A percentile compares a stretch with the other conserved stretches of the same genome.
Evolutionary conservation across 1,140 invertebrate species (phyloP).

Genomic region (Drosophila prosaltans): DNA sequence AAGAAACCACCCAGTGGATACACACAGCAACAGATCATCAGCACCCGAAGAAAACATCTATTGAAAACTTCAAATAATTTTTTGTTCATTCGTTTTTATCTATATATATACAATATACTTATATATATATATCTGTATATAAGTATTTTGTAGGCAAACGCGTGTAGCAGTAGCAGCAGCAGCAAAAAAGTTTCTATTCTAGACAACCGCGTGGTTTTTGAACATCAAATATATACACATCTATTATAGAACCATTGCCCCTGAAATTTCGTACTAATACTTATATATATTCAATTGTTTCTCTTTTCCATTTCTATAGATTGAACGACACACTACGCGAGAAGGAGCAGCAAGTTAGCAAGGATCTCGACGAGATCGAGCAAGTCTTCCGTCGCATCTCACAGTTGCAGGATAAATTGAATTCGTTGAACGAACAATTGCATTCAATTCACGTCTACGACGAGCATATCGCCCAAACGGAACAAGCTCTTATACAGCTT

Average conservation of each 20-base stretch:
- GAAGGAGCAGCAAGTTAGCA: constrained; percentile 85
- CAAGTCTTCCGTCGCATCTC: constrained; percentile 86
- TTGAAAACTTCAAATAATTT: constrained; percentile 64
- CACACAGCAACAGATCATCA: constrained; percentile 32
- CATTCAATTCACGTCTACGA: constrained; percentile 89
- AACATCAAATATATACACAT: constrained; percentile 11
- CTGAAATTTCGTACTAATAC: constrained; percentile 64
- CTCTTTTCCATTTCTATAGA: constrained; percentile 81
- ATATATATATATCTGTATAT: constrained; percentile 45
- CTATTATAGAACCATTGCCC: constrained; percentile 43
- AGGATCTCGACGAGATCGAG: constrained; percentile 86
- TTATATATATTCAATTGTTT: neutral
- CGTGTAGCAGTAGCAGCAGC: constrained; percentile 26
- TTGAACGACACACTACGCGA: constrained; percentile 84
- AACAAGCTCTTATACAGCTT: constrained; percentile 84
- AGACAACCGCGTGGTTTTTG: constrained; percentile 67
- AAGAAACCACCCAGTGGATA: constrained; percentile 66
- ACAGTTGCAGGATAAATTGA: constrained; percentile 86
- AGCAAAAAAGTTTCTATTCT: constrained; percentile 47
- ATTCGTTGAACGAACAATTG: constrained; percentile 86
- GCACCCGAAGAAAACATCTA: constrained; percentile 42
- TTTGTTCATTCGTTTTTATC: constrained; percentile 36
- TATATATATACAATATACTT: constrained; percentile 31
- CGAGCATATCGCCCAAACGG: constrained; percentile 86
- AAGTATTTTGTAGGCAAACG: constrained; percentile 29